Percentiles rank a stretch among this genome's conserved stretches.
These are phyloP conservation scores for Bombus consobrinus DNA, from an alignment of 1,140 invertebrate genomes.

Conservation along the genomic window DNA sequence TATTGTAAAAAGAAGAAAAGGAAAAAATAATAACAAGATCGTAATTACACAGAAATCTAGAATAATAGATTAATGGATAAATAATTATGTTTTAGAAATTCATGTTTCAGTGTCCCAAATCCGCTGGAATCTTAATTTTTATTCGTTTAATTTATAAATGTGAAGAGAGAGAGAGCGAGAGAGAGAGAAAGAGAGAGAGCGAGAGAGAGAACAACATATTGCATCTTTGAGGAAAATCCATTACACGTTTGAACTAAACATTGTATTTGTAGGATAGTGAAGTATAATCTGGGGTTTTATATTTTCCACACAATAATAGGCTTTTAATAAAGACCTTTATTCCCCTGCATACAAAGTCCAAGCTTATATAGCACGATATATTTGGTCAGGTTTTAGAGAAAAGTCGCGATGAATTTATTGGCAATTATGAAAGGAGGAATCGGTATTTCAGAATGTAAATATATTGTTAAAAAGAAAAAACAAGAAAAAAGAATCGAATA, in stretches of 20 bases:
- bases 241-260: constrained; percentile 69
- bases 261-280: constrained; percentile 77
- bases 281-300: constrained; percentile 80
- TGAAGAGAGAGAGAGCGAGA: constrained; percentile 43
- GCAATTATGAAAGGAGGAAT: background rate
- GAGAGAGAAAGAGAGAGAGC: constrained; percentile 28
- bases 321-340: constrained; percentile 61
- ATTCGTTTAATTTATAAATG: constrained; percentile 69
- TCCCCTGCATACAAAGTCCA: constrained; percentile 64
- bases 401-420: no score
- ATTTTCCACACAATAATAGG: constrained; percentile 72
- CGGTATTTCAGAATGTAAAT: constrained; percentile 10
- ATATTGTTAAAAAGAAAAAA: background rate
- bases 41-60: constrained; percentile 42
- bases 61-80: constrained; percentile 63
- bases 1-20: constrained; percentile 67
- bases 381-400: constrained; percentile 6
- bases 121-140: constrained; percentile 74
- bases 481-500: background rate
- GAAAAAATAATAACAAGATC: constrained; percentile 50
- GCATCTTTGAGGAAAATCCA: constrained; percentile 48
- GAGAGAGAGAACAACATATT: constrained; percentile 56
- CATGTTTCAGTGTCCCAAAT: constrained; percentile 72
- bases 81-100: constrained; percentile 68
- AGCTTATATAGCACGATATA: constrained; percentile 12